These are phyloP conservation scores for Apodemia mormo DNA, from an alignment of 2,888 invertebrate species.

Conservation along the genomic window DNA sequence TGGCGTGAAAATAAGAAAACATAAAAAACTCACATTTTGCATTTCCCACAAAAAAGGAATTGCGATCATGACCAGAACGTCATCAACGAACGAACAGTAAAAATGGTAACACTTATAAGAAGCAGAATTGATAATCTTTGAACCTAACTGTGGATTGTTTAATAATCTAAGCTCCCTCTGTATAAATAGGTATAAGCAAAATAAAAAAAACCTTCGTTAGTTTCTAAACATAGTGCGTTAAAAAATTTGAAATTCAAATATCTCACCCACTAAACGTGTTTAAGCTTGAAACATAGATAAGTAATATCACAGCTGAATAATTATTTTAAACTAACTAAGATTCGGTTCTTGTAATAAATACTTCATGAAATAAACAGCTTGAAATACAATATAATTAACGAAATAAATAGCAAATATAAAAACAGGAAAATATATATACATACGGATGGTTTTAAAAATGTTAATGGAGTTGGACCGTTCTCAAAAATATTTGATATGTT, in stretches of 20 bases:
- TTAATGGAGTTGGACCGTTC: neutral
- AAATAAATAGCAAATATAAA: too few relatives aligned
- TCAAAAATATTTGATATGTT: neutral
- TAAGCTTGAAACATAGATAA: neutral
- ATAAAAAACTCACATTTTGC: too few relatives aligned
- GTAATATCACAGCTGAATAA: neutral
- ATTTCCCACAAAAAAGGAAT: too few relatives aligned
- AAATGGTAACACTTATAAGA: neutral
- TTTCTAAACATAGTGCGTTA: too few relatives aligned
- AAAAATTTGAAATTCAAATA: too few relatives aligned
- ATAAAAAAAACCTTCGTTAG: too few relatives aligned
- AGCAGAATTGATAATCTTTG: constrained; percentile 1
- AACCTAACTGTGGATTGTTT: neutral
- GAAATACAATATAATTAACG: too few relatives aligned
- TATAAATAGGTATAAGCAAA: too few relatives aligned
- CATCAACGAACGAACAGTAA: constrained; percentile 20
- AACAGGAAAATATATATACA: neutral
- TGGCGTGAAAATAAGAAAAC: too few relatives aligned
- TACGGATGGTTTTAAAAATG: neutral
- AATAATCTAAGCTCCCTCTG: neutral
- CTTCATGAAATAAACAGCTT: too few relatives aligned
- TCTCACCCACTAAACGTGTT: neutral
- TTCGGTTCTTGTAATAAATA: too few relatives aligned
- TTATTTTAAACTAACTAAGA: neutral
- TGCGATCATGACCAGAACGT: neutral